Evolutionary conservation across 2,888 invertebrate genomes (phyloP), one percentile per base, ranked within the genome.

Genomic region (Drosophila subquinaria): DNA sequence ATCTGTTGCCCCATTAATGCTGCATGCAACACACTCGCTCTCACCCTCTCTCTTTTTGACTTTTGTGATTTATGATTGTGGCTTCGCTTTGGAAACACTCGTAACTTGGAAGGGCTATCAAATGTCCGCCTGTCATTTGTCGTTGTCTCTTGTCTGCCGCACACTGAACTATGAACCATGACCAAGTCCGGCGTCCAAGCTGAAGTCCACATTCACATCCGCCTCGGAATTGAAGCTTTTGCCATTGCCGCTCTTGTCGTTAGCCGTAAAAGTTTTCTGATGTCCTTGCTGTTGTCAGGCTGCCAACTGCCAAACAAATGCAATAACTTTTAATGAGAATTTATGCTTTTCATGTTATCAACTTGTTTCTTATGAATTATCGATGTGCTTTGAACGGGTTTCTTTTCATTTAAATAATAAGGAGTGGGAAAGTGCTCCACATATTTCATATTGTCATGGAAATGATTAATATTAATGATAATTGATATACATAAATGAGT

Each of bases 271-370:
- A 76, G 68, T 66, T 78, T 64, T 55, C 17, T 36, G 45, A 50
- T 66, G 45, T 61, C 40, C 56, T 57, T 43, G 51, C 38, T 48
- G 55, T 52, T 70, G 57, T 61, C 70, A 42, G 36, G 61, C 63
- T 60, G 67, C 61, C 72, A 72, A 69, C 62, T 70, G 69, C 56
- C 65, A 62, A 69, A 80, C 67, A 78, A 66, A 53, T 76, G 75
- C 59, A 68, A 73, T 79, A 87, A 87, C 74, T 87, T 87, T 88
- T 86, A 88, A 87, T 87, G 84, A 76, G 78, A 82, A 82, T 86
- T 87, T 85, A 83, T 88, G 76, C 51, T 65, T 69, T 70, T 69
- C 53, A 70, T 82, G 75, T 71, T 74, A 71, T 73, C 68, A 79
- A 40, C 45, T 56, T 35, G 51, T 60, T 60, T 55, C 30, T 62